These are phyloP conservation scores for Gadopsis bispinosus DNA, from an alignment of 2,797 vertebrate genomes.

Conservation along the genomic window DNA sequence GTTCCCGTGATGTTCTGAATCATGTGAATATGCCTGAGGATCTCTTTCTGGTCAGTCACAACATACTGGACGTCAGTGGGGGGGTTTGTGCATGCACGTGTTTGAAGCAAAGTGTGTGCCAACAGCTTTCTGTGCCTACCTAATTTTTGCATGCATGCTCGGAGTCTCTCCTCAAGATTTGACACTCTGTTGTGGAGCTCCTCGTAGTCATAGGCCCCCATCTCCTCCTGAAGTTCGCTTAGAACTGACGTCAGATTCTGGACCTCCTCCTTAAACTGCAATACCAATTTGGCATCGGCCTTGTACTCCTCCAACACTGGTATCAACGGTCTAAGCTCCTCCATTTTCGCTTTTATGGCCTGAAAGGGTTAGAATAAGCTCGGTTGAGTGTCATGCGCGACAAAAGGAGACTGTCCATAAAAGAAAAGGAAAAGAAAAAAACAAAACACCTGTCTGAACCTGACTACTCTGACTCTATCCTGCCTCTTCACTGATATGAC, in stretches of 20 bases:
- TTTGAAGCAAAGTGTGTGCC: slow-evolving; percentile 72
- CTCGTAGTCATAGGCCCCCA: slow-evolving; percentile 99
- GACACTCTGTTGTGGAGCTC: slow-evolving; percentile 98
- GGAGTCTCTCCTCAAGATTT: slow-evolving; percentile 99
- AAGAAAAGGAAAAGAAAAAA: slow-evolving; percentile 54
- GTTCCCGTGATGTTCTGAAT: slow-evolving; percentile 57
- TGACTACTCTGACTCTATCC: slow-evolving; percentile 86
- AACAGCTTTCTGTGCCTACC: slow-evolving; percentile 91
- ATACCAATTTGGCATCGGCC: slow-evolving; percentile 99
- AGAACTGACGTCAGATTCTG: slow-evolving; percentile 99
- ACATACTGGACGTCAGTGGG: slow-evolving; percentile 48
- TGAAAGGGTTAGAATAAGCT: slow-evolving; percentile 98
- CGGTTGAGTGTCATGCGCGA: slow-evolving; percentile 94
- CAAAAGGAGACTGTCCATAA: slow-evolving; percentile 78
- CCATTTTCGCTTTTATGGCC: slow-evolving; percentile 99
- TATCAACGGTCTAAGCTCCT: slow-evolving; percentile 99
- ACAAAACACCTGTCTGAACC: slow-evolving; percentile 80
- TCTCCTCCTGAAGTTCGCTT: slow-evolving; percentile 98
- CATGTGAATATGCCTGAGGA: slow-evolving; percentile 62
- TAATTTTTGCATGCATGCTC: slow-evolving; percentile 99
- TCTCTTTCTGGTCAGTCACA: slow-evolving; percentile 51
- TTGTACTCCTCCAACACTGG: slow-evolving; percentile 99
- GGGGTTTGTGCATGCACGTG: slow-evolving; percentile 60
- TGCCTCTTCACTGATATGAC: slow-evolving; percentile 75
- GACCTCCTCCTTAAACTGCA: slow-evolving; percentile 99